Evolutionary conservation across 2,113 vertebrate genomes (phyloP), one percentile per base, ranked within the genome.

Genomic region (Scolopax mira): DNA sequence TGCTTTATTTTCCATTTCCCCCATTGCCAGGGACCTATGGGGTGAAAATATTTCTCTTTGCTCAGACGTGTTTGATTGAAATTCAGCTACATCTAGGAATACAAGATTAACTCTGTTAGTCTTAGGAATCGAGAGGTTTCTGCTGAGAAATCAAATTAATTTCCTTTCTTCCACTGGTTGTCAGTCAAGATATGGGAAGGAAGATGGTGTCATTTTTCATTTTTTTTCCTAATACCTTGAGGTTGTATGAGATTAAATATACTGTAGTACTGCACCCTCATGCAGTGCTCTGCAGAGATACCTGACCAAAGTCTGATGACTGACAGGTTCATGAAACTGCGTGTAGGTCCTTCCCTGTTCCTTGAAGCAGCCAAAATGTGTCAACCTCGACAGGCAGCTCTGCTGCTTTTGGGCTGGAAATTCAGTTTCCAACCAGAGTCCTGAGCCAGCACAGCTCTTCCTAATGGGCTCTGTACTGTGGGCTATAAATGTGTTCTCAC

Each of bases 401-500:
- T n/a, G 23, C 10, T 70, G 35, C 31, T 92, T 69, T 74, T 31
- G 55, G 39, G 61, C 13, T 70, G 44, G 44, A 70, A 90, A 83
- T 69, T 58, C 19, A 11, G 14, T 65, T 94, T 79, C 61, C 24
- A 62, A 3, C 5, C 42, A 54, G 28, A 82, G 9, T 13, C 23
- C 18, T 30, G 60, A 79, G 77, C 16, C 55, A 72, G 27, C 16
- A 69, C 5, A 48, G 13, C 23, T 74, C 31, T 74, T 79, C 14
- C 39, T 70, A 13, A 17, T 0, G 2, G n/a, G 16, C 51, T 64
- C 48, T 52, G 48, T 10, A 17, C 37, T 18, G 19, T 0, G 0
- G 21, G 18, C 67, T 70, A 21, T 51, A 80, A 57, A 57, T 13
- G 8, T 1, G 0, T 44, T 51, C 1, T 0, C 25, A 41, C 13